Evolutionary conservation across 1,140 invertebrate genomes (phyloP), one percentile per base, ranked within the genome.

Genomic region (Drosophila funebris): DNA sequence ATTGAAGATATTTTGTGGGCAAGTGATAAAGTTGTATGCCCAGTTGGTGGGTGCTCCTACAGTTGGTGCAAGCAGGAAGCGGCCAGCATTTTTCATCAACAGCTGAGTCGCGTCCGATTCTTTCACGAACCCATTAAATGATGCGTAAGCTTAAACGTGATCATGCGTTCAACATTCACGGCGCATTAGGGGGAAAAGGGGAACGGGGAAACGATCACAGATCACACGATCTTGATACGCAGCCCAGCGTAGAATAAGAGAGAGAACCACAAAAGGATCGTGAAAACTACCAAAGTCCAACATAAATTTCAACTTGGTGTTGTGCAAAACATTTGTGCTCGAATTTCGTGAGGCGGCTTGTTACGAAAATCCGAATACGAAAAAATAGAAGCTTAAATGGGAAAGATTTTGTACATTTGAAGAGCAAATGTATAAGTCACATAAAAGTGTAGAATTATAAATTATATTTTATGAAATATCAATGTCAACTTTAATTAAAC

Each of bases 1-100:
- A 88, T 88, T 88, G 83, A 73, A 88, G 83, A 88, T 88, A 88
- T 88, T 88, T 88, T 88, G 83, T 88, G 83, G 72, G 61, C 83
- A 88, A 88, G 83, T 88, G 83, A 88, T 88, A 88, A 88, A 88
- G 83, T 88, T 83, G 83, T 88, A 88, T 88, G 83, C 75, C 67
- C 77, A 78, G 75, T 82, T 75, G 78, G 71, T 83, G 76, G 79
- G 75, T 78, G 71, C 74, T 70, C 14, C 36, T 41, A 43, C 69
- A 58, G 54, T 73, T 48, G 46, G 69, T 62, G 67, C 54, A 43
- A 37, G 62, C 69, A 76, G 63, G 62, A 61, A 58, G 54, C 63
- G 43, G 41, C 7, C 37, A 41, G 66, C 31, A 58, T 73, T 78
- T 77, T 84, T 74, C 81, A 85, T 85, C 81, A 85, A 85, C 81